Evolutionary conservation across 2,888 invertebrate species (phyloP).

Genomic region (Megalurothrips usitatus): DNA sequence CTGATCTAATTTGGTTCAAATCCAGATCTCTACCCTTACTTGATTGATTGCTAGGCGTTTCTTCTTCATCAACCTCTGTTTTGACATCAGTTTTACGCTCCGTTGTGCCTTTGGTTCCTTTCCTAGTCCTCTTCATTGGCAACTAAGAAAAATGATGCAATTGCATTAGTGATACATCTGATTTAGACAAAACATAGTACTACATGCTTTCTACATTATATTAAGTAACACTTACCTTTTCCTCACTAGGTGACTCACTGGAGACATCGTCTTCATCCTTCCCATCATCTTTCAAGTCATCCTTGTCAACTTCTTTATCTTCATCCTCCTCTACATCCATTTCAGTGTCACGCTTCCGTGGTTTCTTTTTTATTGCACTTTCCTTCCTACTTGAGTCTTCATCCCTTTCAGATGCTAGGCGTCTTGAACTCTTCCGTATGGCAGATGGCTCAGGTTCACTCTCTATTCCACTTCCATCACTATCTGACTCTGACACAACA

Average conservation of each 20-base stretch:
- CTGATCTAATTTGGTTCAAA: slow-evolving; percentile 77
- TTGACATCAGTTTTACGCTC: slow-evolving; percentile 43
- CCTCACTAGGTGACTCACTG: slow-evolving; percentile 17
- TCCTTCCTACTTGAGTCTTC: slow-evolving; percentile 32
- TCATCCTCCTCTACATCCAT: slow-evolving; percentile 30
- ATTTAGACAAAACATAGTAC: background rate
- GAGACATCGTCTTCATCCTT: slow-evolving; percentile 20
- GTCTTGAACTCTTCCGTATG: slow-evolving; percentile 34
- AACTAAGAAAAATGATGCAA: background rate
- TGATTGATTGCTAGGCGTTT: slow-evolving; percentile 46
- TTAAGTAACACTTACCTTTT: background rate
- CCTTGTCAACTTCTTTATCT: slow-evolving; percentile 32
- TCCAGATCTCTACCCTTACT: slow-evolving; percentile 73
- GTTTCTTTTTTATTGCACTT: slow-evolving; percentile 31
- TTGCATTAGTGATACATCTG: background rate
- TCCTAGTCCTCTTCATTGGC: slow-evolving; percentile 33
- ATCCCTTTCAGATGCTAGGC: slow-evolving; percentile 30
- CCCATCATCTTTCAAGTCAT: slow-evolving; percentile 27
- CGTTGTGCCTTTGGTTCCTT: slow-evolving; percentile 41
- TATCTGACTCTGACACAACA: slow-evolving; percentile 39
- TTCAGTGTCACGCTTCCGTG: slow-evolving; percentile 31
- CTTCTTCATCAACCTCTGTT: slow-evolving; percentile 40
- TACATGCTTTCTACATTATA: background rate
- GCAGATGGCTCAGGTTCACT: slow-evolving; percentile 35
- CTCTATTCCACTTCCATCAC: slow-evolving; percentile 37